Conservation (phyloP, 2,113 vertebrate species). For the Bothrops jararaca region DNA sequence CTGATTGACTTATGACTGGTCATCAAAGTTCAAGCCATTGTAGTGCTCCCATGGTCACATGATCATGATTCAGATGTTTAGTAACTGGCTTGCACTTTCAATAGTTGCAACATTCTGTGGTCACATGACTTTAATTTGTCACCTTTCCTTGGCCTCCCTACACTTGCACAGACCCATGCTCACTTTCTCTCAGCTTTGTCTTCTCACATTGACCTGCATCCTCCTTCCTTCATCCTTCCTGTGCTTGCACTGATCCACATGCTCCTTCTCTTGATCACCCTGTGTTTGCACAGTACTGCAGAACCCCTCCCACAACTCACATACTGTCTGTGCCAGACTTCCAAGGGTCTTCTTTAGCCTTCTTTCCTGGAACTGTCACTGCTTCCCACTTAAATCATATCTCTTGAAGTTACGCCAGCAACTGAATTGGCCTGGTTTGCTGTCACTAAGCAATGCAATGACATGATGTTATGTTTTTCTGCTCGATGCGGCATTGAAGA, state of each 20-base stretch:
- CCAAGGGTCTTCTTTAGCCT: neutral
- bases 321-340: neutral
- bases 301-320: neutral
- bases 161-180: neutral
- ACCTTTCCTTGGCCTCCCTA: neutral
- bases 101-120: neutral
- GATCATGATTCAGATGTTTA: neutral
- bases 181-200: neutral
- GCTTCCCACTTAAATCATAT: neutral
- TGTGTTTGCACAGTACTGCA: neutral
- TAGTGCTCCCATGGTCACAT: neutral
- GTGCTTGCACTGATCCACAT: neutral
- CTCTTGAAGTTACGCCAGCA: neutral
- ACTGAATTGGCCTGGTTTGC: neutral
- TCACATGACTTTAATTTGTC: neutral
- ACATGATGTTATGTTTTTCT: too few relatives aligned
- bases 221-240: neutral
- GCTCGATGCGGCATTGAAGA: too few relatives aligned
- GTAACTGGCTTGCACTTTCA: neutral
- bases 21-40: neutral
- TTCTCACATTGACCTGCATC: neutral
- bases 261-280: neutral
- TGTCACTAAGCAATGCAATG: neutral
- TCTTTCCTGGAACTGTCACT: neutral
- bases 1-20: neutral